Evolutionary conservation across 2,113 vertebrate genomes (phyloP).

Genomic region (Dissostichus mawsoni): DNA sequence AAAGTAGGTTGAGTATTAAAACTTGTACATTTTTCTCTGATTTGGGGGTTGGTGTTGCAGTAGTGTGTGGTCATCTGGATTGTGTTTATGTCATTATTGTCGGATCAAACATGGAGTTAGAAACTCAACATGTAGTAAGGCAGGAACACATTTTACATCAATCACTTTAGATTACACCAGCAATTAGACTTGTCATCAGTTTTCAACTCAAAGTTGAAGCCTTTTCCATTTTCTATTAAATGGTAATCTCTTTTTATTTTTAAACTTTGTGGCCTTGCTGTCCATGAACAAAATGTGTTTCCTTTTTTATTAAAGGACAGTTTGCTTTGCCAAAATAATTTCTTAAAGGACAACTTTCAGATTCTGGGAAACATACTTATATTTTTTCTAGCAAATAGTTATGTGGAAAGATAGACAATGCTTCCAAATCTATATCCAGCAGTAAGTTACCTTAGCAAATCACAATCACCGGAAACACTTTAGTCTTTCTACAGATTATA

Average conservation of each 20-base stretch:
- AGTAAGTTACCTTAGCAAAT: not conserved
- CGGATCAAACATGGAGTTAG: conserved; percentile 26
- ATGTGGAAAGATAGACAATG: not conserved
- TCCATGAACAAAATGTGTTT: not conserved
- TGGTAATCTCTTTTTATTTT: conserved; percentile 34
- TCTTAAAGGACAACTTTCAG: not conserved
- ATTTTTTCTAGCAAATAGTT: not conserved
- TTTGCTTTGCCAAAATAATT: conserved; percentile 13
- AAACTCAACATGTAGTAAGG: conserved; percentile 42
- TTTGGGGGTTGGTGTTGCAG: conserved; percentile 19
- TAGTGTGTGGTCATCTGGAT: conserved; percentile 40
- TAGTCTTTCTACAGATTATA: too few relatives aligned
- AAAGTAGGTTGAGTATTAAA: not conserved
- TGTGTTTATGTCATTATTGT: conserved; percentile 34
- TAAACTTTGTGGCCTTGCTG: not conserved
- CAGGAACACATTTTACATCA: conserved; percentile 23
- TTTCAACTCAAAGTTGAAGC: conserved; percentile 36
- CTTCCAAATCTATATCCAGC: not conserved
- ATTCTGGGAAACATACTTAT: not conserved
- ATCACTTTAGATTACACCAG: conserved; percentile 38
- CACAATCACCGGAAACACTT: not conserved
- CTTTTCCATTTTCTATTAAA: conserved; percentile 38
- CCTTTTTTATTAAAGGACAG: not conserved
- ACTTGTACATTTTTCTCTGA: not conserved
- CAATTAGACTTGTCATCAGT: conserved; percentile 47